Base-by-base conservation (phyloP, 2,888 invertebrate genomes). In the Pandemis corylana region DNA sequence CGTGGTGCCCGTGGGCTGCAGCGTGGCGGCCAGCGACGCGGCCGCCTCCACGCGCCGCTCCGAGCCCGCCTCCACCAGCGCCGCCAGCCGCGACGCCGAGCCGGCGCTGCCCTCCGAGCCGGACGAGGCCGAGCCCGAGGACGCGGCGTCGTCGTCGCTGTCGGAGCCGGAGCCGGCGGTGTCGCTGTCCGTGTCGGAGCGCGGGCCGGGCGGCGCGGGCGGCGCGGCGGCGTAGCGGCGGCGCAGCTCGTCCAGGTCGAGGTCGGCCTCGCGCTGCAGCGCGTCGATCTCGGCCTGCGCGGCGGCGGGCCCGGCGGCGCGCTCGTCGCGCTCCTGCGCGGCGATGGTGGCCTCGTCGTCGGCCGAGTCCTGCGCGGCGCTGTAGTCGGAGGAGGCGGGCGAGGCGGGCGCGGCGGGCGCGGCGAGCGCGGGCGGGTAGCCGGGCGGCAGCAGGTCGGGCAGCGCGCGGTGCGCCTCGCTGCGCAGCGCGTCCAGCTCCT, bases 1-100 rank as follows among this genome's bases (percentile, higher is more conserved):
- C 36, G 99, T 99, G 87, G 98, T 99, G 87, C 99, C 99, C 89
- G 98, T 99, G 3, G 99, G 99, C 91, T 99, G 99, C 87, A 99
- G 97, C 91, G 98, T 97, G 89, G 99, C 98, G 64, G 99, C 99
- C 82, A 99, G 95, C 71, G 97, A 97, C 66, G 99, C 98, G 69
- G 98, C 98, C 93, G 98, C 97, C 89, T 98, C 97, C 86, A 99
- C 97, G 92, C 98, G 96, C 86, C 96, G 96, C 87, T 96, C 95
- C 78, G 95, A 80, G 66, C 76, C 82, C 64, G 95, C 95, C 84
- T 91, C 93, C 83, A 79, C 82, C 78, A 78, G 80, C 78, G 79
- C 83, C 81, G 81, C 75, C 77, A 82, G 84, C 41, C 15, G 67
- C 76, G 51, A 71, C 71, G 69, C 82, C 77, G 80, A 84, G 76